These are phyloP conservation scores for Brachionus rotundiformis DNA, from an alignment of 1,140 invertebrate species.

Conservation along the genomic window DNA sequence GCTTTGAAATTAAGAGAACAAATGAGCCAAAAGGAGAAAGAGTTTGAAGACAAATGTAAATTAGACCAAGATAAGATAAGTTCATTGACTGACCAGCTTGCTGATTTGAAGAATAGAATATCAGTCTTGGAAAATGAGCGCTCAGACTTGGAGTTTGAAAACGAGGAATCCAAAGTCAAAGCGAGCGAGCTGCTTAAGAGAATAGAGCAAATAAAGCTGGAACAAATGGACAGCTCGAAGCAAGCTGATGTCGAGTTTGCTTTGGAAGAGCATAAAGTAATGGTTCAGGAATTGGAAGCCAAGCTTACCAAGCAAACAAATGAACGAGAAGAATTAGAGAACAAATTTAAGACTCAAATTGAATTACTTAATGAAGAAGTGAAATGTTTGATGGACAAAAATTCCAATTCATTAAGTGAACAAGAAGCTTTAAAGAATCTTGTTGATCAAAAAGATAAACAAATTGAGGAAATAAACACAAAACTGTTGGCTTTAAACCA, in stretches of 20 bases:
- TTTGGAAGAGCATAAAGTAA: conserved; percentile 54
- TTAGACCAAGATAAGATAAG: conserved; percentile 52
- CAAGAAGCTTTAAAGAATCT: background rate
- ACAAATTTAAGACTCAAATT: background rate
- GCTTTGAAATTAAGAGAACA: conserved; percentile 10
- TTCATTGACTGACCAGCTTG: conserved; percentile 53
- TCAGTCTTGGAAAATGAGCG: conserved; percentile 53
- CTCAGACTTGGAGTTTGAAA: conserved; percentile 55
- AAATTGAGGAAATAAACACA: background rate
- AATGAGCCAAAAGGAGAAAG: conserved; percentile 62
- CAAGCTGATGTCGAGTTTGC: conserved; percentile 58
- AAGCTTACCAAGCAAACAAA: background rate
- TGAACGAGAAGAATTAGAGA: background rate
- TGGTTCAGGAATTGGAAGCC: conserved; percentile 58
- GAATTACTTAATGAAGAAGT: background rate
- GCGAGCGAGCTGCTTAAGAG: conserved; percentile 60
- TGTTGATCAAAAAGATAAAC: background rate
- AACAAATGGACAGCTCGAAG: conserved; percentile 56
- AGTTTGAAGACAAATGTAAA: conserved; percentile 54
- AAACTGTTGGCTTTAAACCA: background rate
- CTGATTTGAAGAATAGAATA: conserved; percentile 53
- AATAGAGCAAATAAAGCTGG: conserved; percentile 57
- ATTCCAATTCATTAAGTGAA: background rate
- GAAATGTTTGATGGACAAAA: background rate
- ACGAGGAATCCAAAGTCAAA: conserved; percentile 56